Conservation (phyloP, 2,797 vertebrate species). For the Phalanger gymnotis region DNA sequence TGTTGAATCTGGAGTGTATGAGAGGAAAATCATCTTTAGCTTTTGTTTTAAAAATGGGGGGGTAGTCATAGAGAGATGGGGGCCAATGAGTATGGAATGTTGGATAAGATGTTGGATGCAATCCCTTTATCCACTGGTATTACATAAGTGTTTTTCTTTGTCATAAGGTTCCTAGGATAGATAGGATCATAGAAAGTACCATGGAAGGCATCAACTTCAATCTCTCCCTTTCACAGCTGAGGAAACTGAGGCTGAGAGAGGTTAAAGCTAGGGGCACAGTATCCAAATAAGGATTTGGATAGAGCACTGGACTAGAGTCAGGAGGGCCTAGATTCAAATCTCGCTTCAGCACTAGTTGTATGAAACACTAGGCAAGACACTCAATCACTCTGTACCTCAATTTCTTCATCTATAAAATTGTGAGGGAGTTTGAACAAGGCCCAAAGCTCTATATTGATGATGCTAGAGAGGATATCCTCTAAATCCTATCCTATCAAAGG, state of each 20-base stretch:
- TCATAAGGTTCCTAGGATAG: not conserved
- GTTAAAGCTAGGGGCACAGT: not conserved
- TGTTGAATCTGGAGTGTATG: not conserved
- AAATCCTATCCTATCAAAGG: not conserved
- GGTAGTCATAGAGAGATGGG: not conserved
- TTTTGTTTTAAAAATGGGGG: not conserved
- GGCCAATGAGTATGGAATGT: not conserved
- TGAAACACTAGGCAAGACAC: not conserved
- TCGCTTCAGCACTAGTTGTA: not conserved
- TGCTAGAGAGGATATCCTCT: not conserved
- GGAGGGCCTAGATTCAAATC: not conserved
- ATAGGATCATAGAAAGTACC: not conserved
- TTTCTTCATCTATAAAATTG: not conserved
- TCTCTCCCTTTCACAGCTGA: not conserved
- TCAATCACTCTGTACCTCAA: not conserved
- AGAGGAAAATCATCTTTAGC: not conserved
- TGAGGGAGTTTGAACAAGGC: not conserved
- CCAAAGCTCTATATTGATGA: not conserved
- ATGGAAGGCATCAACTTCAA: not conserved
- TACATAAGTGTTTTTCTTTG: not conserved
- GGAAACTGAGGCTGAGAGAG: not conserved
- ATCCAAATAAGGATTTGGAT: not conserved
- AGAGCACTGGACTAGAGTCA: not conserved
- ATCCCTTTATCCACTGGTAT: not conserved
- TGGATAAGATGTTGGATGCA: not conserved